Evolutionary conservation across 1,140 invertebrate genomes (phyloP).

Genomic region (Drosophila sproati): DNA sequence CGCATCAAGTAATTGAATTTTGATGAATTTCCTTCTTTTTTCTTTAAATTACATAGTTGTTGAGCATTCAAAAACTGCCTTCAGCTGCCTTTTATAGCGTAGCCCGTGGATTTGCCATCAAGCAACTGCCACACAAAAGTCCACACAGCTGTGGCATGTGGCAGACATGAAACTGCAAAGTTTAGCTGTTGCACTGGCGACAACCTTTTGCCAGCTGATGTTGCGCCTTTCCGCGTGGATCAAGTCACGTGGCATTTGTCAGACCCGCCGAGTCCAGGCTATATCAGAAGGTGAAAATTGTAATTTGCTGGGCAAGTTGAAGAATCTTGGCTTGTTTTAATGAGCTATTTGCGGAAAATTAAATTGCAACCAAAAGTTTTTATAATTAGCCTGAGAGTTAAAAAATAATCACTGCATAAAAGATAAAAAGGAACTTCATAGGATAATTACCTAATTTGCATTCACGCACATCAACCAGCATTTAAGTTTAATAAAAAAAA

Average conservation of each 20-base stretch:
- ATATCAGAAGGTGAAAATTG: slow-evolving; percentile 61
- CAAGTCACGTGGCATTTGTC: slow-evolving; percentile 65
- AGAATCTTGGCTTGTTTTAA: slow-evolving; percentile 63
- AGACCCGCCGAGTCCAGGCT: slow-evolving; percentile 38
- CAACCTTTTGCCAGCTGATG: slow-evolving; percentile 58
- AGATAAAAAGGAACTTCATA: neutral
- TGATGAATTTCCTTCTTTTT: slow-evolving; percentile 62
- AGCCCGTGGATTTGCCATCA: slow-evolving; percentile 56
- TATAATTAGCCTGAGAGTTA: slow-evolving; percentile 56
- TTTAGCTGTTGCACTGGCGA: slow-evolving; percentile 16
- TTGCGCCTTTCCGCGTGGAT: slow-evolving; percentile 16
- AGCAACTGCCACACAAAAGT: slow-evolving; percentile 33
- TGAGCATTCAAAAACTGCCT: slow-evolving; percentile 65
- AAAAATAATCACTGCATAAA: slow-evolving; percentile 15
- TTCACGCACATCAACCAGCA: neutral
- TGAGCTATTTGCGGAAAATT: slow-evolving; percentile 65
- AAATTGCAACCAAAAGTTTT: slow-evolving; percentile 55
- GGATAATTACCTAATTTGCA: neutral
- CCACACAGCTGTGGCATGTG: slow-evolving; percentile 31
- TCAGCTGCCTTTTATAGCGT: slow-evolving; percentile 62
- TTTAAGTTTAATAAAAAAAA: neutral
- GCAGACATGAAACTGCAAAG: slow-evolving; percentile 59
- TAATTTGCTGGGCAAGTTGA: slow-evolving; percentile 52
- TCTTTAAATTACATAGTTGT: slow-evolving; percentile 47
- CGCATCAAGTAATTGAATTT: slow-evolving; percentile 68